phyloP scores from a whole-genome alignment of 2,113 vertebrate genomes.

The Saccopteryx bilineata region DNA sequence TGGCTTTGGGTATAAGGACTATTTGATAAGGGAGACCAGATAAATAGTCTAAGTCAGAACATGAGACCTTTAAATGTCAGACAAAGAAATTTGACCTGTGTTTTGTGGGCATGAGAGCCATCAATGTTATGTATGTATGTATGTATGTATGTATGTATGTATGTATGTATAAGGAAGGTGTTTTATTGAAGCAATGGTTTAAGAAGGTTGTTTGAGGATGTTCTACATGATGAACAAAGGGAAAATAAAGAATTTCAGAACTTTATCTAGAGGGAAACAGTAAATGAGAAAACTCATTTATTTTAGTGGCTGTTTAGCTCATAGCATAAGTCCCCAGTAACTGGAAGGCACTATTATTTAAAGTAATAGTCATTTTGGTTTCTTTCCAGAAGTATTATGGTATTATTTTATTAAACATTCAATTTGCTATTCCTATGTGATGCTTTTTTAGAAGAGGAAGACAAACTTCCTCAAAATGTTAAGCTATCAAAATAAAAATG shows the following conservation, averaged over 20 bases:
- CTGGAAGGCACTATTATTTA: not conserved
- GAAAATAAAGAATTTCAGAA: not conserved
- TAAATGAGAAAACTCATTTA: not conserved
- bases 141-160: too few relatives aligned
- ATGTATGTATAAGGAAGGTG: too few relatives aligned
- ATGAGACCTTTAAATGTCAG: not conserved
- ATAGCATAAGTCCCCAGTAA: not conserved
- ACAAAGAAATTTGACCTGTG: not conserved
- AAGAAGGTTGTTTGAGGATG: not conserved
- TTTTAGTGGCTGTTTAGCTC: not conserved
- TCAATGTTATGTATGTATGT: not conserved
- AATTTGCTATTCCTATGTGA: not conserved
- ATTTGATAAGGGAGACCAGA: not conserved
- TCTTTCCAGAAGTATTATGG: not conserved
- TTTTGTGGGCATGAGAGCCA: not conserved
- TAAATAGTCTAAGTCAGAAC: not conserved
- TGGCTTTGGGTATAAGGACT: not conserved
- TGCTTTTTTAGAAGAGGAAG: not conserved
- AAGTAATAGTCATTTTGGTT: slow-evolving; percentile 47
- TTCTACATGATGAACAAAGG: not conserved
- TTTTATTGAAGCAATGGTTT: not conserved
- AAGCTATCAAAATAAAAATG: slow-evolving; percentile 65
- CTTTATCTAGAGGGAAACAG: not conserved
- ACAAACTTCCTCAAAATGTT: slow-evolving; percentile 58
- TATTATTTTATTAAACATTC: not conserved